phyloP scores from a whole-genome alignment of 2,113 vertebrate genomes.

The Oostethus manadensis region DNA sequence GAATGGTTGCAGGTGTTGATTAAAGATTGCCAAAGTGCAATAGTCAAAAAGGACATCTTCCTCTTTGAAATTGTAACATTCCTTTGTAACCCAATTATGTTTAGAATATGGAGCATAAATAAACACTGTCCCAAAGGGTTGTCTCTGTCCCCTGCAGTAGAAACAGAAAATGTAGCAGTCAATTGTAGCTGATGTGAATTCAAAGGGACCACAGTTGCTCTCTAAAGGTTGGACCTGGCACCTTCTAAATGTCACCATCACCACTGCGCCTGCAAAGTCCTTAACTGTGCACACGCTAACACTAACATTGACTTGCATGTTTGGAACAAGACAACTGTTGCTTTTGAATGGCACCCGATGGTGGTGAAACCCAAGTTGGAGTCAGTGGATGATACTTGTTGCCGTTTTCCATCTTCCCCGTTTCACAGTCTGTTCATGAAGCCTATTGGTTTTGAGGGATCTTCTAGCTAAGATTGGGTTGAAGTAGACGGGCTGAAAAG shows the following conservation, averaged over 20 bases:
- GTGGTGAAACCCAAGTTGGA: too few species aligned
- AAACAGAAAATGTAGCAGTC: conserved; percentile 6
- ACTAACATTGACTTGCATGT: neutral
- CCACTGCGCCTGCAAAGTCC: neutral
- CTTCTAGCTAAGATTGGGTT: too few species aligned
- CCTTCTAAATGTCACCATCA: conserved; percentile 9
- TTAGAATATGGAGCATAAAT: neutral
- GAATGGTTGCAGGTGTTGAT: conserved; percentile 2
- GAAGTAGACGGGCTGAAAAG: too few species aligned
- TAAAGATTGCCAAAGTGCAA: neutral
- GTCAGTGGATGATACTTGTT: too few species aligned
- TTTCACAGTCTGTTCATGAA: too few species aligned
- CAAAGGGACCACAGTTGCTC: conserved; percentile 6
- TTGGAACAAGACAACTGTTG: neutral
- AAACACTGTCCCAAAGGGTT: neutral
- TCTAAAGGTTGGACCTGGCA: conserved; percentile 10
- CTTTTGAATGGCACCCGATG: neutral
- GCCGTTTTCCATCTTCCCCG: too few species aligned
- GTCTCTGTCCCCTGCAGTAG: neutral
- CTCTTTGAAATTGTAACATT: neutral
- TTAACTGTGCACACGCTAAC: neutral
- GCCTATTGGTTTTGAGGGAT: too few species aligned
- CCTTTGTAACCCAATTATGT: neutral
- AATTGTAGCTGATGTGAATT: conserved; percentile 7
- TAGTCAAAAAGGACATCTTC: neutral